Conservation (phyloP, 2,113 vertebrate species). For the Epinephelus lanceolatus region DNA sequence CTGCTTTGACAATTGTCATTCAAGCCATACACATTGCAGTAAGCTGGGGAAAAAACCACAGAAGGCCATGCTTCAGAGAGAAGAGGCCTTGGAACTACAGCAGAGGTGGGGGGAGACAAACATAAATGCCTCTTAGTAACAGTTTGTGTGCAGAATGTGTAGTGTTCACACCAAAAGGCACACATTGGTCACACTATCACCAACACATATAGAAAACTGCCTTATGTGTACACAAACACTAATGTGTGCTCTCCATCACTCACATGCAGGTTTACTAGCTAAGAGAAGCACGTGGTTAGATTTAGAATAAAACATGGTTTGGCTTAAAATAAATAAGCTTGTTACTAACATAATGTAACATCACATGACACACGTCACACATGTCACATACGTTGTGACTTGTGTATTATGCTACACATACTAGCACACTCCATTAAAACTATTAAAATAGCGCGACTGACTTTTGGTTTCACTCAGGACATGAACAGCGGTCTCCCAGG, state of each 20-base stretch:
- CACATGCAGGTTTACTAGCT: too few species aligned
- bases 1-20: constrained; percentile 18
- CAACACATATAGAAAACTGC: not conserved
- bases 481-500: too few species aligned
- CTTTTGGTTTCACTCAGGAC: too few species aligned
- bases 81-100: constrained; percentile 19
- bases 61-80: constrained; percentile 8
- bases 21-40: not conserved
- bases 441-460: too few species aligned
- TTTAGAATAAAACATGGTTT: too few species aligned
- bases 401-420: too few species aligned
- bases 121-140: constrained; percentile 15
- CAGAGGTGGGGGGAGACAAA: constrained; percentile 3
- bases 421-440: too few species aligned
- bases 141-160: not conserved
- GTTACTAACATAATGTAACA: too few species aligned
- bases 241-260: not conserved
- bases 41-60: not conserved
- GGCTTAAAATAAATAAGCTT: too few species aligned
- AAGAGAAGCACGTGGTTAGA: too few species aligned
- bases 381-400: too few species aligned
- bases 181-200: not conserved
- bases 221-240: not conserved
- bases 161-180: not conserved
- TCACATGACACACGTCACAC: too few species aligned